These are phyloP conservation scores for Mythimna vitellina DNA, from an alignment of 2,888 invertebrate genomes.

Conservation along the genomic window DNA sequence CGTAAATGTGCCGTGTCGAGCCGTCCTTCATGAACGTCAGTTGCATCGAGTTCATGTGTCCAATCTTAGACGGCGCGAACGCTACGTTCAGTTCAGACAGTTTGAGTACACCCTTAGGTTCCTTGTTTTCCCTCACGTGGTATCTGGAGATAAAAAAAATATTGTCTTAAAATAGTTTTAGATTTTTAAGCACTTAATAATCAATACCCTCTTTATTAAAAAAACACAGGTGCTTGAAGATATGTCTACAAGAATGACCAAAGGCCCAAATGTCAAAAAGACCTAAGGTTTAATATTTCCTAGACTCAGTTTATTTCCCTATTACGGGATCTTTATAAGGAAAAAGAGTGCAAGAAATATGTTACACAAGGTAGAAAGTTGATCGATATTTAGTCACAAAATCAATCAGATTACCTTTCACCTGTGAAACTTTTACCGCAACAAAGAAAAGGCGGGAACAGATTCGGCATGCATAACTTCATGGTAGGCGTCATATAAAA, in stretches of 20 bases:
- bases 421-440: constrained; percentile 21
- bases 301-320: not conserved
- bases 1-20: constrained; percentile 96
- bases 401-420: constrained; percentile 21
- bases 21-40: constrained; percentile 96
- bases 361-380: constrained; percentile 31
- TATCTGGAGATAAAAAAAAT: constrained; percentile 83
- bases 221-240: constrained; percentile 14
- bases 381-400: constrained; percentile 35
- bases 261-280: not conserved
- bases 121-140: constrained; percentile 93
- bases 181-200: not conserved
- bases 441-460: constrained; percentile 36
- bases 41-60: constrained; percentile 95
- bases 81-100: constrained; percentile 96
- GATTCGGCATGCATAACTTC: constrained; percentile 32
- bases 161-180: not conserved
- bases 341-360: constrained; percentile 20
- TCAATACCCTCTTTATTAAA: constrained; percentile 1
- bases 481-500: no score
- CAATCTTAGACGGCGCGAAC: constrained; percentile 95
- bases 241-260: not conserved
- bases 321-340: not conserved
- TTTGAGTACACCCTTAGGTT: constrained; percentile 95
- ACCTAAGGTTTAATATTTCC: not conserved